These are phyloP conservation scores for Spisula subtruncata DNA, from an alignment of 2,888 invertebrate genomes.

Conservation along the genomic window DNA sequence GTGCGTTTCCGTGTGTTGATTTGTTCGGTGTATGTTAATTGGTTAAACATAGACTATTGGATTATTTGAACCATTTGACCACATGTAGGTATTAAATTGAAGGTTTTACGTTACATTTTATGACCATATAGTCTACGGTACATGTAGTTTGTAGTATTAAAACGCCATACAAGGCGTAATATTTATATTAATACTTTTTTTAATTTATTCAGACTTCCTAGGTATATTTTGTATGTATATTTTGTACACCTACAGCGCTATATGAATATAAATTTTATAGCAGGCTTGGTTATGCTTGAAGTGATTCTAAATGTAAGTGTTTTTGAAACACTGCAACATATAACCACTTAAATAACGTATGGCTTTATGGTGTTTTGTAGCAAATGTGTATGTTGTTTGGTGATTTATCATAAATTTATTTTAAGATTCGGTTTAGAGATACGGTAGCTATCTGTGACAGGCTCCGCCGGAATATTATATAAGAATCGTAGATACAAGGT, in stretches of 20 bases:
- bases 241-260: neutral
- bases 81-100: constrained; percentile 16
- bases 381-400: too few species aligned
- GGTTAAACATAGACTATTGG: neutral
- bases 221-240: neutral
- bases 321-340: constrained; percentile 2
- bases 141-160: too few species aligned
- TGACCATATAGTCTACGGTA: neutral
- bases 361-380: too few species aligned
- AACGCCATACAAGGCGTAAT: neutral
- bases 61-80: neutral
- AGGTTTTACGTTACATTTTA: constrained; percentile 19
- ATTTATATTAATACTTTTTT: constrained; percentile 12
- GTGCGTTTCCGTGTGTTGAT: neutral
- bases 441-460: too few species aligned
- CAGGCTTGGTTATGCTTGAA: constrained; percentile 8
- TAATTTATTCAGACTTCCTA: constrained; percentile 6
- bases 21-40: neutral
- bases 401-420: too few species aligned
- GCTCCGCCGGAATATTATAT: too few species aligned
- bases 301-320: neutral
- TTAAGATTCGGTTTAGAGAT: too few species aligned
- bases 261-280: neutral
- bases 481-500: too few species aligned
- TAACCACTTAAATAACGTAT: neutral